These are phyloP conservation scores for Florisuga fusca DNA, from an alignment of 2,797 vertebrate species.

Conservation along the genomic window DNA sequence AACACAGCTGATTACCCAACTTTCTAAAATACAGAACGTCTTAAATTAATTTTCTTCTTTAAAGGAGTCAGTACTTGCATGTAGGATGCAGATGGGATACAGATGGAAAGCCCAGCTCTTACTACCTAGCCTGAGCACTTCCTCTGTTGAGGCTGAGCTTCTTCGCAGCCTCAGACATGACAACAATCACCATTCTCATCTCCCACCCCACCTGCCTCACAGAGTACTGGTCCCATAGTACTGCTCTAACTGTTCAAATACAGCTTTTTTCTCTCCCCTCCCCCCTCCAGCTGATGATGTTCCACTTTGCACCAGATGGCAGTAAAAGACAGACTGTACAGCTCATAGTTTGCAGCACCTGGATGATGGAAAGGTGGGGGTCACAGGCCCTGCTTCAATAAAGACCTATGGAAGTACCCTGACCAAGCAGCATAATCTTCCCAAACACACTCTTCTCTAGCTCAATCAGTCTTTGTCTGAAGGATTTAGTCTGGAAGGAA, in stretches of 20 bases:
- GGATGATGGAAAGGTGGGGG: not conserved
- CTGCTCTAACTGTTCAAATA: not conserved
- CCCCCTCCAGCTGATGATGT: not conserved
- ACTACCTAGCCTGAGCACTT: not conserved
- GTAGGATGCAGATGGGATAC: not conserved
- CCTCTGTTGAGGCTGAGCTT: not conserved
- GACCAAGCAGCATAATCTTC: not conserved
- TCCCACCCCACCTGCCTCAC: not conserved
- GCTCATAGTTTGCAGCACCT: not conserved
- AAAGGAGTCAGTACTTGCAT: not conserved
- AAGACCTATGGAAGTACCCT: not conserved
- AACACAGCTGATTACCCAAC: not conserved
- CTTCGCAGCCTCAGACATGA: not conserved
- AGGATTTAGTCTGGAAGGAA: not conserved
- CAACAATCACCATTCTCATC: rapidly evolving
- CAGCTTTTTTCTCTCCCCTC: not conserved
- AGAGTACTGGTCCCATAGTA: not conserved
- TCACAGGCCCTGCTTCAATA: not conserved
- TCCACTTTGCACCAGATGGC: not conserved
- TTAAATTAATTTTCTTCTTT: not conserved
- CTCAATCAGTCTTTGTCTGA: not conserved
- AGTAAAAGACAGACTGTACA: not conserved
- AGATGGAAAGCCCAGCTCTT: not conserved
- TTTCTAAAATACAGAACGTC: not conserved
- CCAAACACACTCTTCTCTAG: not conserved